A percentile compares a stretch with the other conserved stretches of the same genome.
phyloP scores from a whole-genome alignment of 2,113 vertebrate species.

The Nycticryphes semicollaris region DNA sequence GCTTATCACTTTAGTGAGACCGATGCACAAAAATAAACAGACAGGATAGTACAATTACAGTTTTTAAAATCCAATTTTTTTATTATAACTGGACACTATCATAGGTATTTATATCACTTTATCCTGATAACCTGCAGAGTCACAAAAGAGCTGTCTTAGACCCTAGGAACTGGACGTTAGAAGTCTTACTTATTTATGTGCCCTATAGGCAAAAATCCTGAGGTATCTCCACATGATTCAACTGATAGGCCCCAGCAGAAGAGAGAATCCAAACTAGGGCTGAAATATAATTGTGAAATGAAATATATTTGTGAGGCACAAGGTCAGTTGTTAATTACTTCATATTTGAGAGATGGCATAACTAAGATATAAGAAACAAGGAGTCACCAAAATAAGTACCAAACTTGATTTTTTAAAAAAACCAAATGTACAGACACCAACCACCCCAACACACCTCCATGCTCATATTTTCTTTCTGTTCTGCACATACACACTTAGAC shows the following conservation, averaged over 20 bases:
- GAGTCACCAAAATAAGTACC: not conserved
- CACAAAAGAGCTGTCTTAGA: not conserved
- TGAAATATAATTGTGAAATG: not conserved
- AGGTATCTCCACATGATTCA: not conserved
- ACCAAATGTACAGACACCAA: not conserved
- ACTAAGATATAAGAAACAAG: not conserved
- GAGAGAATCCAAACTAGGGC: not conserved
- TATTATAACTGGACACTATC: not conserved
- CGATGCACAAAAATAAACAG: not conserved
- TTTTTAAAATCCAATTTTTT: not conserved
- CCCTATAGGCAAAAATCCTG: not conserved
- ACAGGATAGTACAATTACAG: fast-evolving
- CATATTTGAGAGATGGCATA: not conserved
- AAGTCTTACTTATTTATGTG: not conserved
- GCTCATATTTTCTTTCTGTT: not conserved
- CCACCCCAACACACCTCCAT: fast-evolving
- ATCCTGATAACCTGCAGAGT: not conserved
- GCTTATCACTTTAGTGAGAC: not conserved
- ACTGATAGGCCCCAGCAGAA: not conserved
- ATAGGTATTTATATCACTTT: not conserved
- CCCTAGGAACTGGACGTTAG: not conserved
- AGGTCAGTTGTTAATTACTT: not conserved
- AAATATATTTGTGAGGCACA: not conserved
- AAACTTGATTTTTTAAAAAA: not conserved
- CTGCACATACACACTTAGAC: not conserved